Evolutionary conservation across 2,888 invertebrate species (phyloP), one percentile per base, ranked within the genome.

Genomic region (Platycheirus rosarum): DNA sequence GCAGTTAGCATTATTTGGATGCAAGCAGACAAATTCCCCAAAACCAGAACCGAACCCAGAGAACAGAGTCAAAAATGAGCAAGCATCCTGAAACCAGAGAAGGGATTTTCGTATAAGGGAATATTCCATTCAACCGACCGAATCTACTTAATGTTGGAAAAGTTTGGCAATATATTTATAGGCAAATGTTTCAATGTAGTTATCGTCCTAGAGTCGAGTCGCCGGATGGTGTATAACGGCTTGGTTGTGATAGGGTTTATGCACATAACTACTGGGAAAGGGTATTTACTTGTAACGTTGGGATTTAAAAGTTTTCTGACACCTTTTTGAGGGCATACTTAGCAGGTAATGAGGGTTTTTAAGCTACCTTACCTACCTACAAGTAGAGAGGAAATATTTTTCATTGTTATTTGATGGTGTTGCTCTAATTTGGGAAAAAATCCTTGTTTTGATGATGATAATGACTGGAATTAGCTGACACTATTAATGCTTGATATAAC

Each of bases 111-210:
- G 26, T 8, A 42, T 57, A 29, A 13, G 62, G 63, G 60, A 66
- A 55, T 70, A 60, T 80, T 71, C 66, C 65, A 80, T 70, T 57
- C 71, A 68, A 78, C 82, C 82, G 68, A 82, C 77, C 77, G 77
- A 68, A 76, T 73, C 82, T 77, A 82, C 82, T 82, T 82, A 82
- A 82, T 82, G 82, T 68, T 70, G 62, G 55, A 77, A 82, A 82
- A 82, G 82, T 82, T 82, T 77, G 62, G 55, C 77, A 71, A 77
- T 82, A 73, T 82, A 73, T 82, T 68, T 73, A 73, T 71, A 71
- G 77, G 71, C 68, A 53, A 32, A 62, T 32, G 60, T 73, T 62
- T 51, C 20, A 18, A 29, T 49, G 35, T 37, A 53, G 73, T 3
- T 44, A 29, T 42, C 9, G 23, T n/a, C n/a, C n/a, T n/a, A n/a